Conservation (phyloP, 2,797 vertebrate species). For the Premnoplex brunnescens region DNA sequence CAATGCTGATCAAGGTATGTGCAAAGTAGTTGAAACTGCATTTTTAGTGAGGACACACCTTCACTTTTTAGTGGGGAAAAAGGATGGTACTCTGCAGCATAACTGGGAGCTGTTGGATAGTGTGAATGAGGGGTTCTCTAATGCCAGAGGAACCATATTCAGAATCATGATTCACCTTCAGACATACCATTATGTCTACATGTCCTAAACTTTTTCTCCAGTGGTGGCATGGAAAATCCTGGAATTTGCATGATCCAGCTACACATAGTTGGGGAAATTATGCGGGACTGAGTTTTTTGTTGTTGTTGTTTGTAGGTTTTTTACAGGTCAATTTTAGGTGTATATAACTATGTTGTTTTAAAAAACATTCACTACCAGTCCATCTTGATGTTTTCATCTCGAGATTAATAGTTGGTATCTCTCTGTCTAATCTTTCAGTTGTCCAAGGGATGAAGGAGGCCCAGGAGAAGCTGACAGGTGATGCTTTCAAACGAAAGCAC, state of each 20-base stretch:
- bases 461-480: slow-evolving; percentile 92
- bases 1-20: slow-evolving; percentile 92
- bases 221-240: neutral
- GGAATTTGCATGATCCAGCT: neutral
- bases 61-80: neutral
- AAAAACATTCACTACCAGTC: neutral
- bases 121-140: neutral
- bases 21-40: neutral
- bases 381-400: neutral
- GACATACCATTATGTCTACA: neutral
- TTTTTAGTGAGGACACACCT: neutral
- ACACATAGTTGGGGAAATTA: neutral
- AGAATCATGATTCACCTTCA: neutral
- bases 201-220: neutral
- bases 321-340: neutral
- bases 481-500: slow-evolving; percentile 83
- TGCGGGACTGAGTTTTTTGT: neutral
- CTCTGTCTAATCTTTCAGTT: slow-evolving; percentile 76
- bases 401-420: neutral
- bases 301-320: neutral
- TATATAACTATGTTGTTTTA: neutral
- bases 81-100: neutral
- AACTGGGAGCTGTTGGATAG: neutral
- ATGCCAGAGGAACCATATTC: neutral
- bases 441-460: slow-evolving; percentile 93